Evolutionary conservation across 2,888 invertebrate species (phyloP), one percentile per base, ranked within the genome.

Genomic region (Chesias legatella): DNA sequence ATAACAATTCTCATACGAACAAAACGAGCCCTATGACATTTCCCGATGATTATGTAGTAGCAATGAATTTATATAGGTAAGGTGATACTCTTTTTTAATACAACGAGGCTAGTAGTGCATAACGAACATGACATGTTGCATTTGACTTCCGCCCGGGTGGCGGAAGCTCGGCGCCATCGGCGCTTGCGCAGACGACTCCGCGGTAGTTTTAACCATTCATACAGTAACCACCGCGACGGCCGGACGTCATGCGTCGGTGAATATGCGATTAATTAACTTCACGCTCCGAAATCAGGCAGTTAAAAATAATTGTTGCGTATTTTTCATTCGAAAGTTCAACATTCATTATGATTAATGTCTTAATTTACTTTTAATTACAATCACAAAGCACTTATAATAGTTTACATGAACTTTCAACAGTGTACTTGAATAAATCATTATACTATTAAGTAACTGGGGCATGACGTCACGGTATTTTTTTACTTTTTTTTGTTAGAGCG

Each of bases 141-240:
- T 70, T 72, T 69, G 67, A 67, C 81, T 82, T 85, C 84, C 84
- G 79, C 64, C n/a, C 58, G 58, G 46, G 56, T 61, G 63, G 64
- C 76, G 84, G 83, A 83, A 80, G 65, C 52, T 51, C 51, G 81
- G 82, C 83, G 83, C 81, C 81, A 73, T 53, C 56, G 73, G 73
- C 79, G 77, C 78, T 63, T 68, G 71, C 70, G 63, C 63, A 55
- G 60, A 43, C 63, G 57, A 63, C 62, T 66, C 66, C 72, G 66
- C 65, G 64, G 74, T 68, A 72, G 69, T 70, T 70, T 61, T 53
- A 66, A 51, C 54, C 61, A 66, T 65, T 79, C 66, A 68, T 60
- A 63, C 59, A 58, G 51, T 56, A 64, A 69, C 72, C 65, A 68
- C 66, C 64, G 61, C 57, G 60, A 58, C 48, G 51, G 58, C 61